Conservation (phyloP, 2,113 vertebrate genomes). For the Anseranas semipalmata region DNA sequence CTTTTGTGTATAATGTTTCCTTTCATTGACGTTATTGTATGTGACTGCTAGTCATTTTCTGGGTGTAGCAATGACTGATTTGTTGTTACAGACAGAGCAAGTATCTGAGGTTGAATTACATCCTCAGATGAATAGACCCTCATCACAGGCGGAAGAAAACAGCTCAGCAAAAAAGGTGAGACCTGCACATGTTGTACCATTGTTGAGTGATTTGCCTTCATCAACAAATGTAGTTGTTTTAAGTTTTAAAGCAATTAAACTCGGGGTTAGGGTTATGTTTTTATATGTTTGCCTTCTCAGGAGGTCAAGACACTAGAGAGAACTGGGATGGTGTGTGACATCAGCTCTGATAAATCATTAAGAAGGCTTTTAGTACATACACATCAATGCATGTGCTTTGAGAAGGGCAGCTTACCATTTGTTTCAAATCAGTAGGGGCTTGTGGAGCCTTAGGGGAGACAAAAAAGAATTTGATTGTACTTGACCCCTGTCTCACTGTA, state of each 20-base stretch:
- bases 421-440: conserved; percentile 17
- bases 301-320: conserved; percentile 6
- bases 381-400: neutral
- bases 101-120: conserved; percentile 74
- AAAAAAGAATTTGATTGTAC: neutral
- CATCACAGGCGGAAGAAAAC: conserved; percentile 79
- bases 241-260: conserved; percentile 8
- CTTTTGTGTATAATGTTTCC: conserved; percentile 17
- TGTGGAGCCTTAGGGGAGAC: neutral
- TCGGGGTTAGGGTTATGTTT: neutral
- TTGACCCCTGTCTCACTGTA: neutral
- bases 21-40: conserved; percentile 43
- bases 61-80: conserved; percentile 45
- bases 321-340: neutral
- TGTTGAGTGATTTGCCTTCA: neutral
- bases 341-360: conserved; percentile 40
- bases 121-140: conserved; percentile 69
- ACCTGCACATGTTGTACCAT: neutral
- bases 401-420: conserved; percentile 4
- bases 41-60: conserved; percentile 33
- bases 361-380: neutral
- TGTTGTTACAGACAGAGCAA: conserved; percentile 84
- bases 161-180: conserved; percentile 84
- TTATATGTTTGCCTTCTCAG: conserved; percentile 26
- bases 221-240: neutral